Percentiles rank a stretch among this genome's conserved stretches.
Evolutionary conservation across 2,888 invertebrate species (phyloP).

Genomic region (Lasioglossum malachurum): DNA sequence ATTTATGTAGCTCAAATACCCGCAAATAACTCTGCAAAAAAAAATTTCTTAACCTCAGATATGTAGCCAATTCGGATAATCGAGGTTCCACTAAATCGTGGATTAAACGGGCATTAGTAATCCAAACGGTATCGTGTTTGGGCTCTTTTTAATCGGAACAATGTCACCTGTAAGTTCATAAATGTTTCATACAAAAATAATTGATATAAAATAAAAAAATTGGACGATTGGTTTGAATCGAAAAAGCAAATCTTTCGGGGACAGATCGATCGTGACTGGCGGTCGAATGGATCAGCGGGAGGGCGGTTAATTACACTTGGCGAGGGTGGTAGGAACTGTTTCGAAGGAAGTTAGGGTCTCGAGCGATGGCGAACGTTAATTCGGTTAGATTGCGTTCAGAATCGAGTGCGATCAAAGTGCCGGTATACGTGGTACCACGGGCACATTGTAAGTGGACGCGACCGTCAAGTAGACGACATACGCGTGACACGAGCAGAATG

Average conservation of each 20-base stretch:
- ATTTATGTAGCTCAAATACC: no score
- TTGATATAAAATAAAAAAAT: no score
- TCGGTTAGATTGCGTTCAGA: neutral
- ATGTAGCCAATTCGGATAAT: no score
- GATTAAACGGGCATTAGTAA: no score
- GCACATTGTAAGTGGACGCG: slow-evolving; percentile 4
- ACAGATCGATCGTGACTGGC: neutral
- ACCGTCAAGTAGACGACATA: slow-evolving; percentile 4
- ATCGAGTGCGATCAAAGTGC: neutral
- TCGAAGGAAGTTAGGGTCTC: neutral
- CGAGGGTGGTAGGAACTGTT: neutral
- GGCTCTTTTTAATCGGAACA: no score
- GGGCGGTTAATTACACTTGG: neutral
- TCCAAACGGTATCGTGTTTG: no score
- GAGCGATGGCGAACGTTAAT: neutral
- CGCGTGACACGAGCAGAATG: neutral
- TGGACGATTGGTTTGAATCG: no score
- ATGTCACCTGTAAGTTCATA: no score
- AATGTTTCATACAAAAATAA: no score
- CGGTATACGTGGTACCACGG: neutral
- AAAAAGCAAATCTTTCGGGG: neutral
- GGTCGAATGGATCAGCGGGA: neutral
- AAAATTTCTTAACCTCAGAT: no score
- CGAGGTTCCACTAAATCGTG: no score
- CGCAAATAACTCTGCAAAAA: no score